Evolutionary conservation across 2,797 vertebrate genomes (phyloP), one percentile per base, ranked within the genome.

Genomic region (Galago senegalensis): DNA sequence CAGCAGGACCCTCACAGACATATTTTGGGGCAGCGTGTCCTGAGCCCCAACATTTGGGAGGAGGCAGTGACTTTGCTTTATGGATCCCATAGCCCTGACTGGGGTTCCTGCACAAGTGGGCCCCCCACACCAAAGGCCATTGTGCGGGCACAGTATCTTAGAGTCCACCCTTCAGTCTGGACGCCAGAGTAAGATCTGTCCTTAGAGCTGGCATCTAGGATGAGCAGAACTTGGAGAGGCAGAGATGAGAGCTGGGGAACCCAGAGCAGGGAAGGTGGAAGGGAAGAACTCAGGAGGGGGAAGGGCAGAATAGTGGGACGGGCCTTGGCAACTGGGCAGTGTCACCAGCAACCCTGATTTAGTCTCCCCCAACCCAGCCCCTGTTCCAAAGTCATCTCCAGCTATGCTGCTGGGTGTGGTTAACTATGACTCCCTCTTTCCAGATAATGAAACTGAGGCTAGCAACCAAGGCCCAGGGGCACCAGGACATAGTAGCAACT

Each of bases 111-210:
- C 7, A 0, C 11, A 27, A 80, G 56, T 3, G 27, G 27, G 40
- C n/a, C 76, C 29, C 31, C 49, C 0, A 1, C 56, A 46, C n/a
- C 5, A 29, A 73, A 23, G 8, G 31, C 12, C 53, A 17, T 37
- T 13, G 3, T 27, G 16, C 12, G 2, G 67, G 10, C 40, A 29
- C 21, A 7, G 18, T 1, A 0, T 56, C n/a, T n/a, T 0, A 2
- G 56, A 29, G 34, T 40, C 53, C 89, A 70, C 49, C 60, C n/a
- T 65, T 40, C 0, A 0, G 58, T 75, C 0, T 0, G 65, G 40
- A 58, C 18, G 20, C 46, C 65, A 21, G 7, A 0, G 17, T 5
- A n/a, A 73, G 16, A 46, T 4, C 1, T 2, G 2, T 65, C 63
- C 63, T n/a, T 1, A 25, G 80, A 60, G 37, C 81, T 86, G 29